Base-by-base conservation (phyloP, 1,140 invertebrate species). In the Trichonephila inaurata region DNA sequence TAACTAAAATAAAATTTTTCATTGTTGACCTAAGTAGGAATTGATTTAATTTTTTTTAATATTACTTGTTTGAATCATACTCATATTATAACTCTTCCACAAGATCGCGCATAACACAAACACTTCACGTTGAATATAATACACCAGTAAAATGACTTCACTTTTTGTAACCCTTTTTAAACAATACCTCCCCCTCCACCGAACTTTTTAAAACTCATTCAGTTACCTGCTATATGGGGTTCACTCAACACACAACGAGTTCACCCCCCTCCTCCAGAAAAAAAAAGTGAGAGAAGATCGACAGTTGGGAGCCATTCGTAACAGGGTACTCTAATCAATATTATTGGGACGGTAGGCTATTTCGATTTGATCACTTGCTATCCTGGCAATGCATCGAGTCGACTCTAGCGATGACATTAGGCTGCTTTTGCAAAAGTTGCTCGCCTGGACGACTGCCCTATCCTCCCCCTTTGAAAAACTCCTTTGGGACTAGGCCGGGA, bases 341-440 rank as follows among this genome's bases (percentile, higher is more conserved):
- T 87, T 87, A 92, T 92, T 85, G 62, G 86, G 82, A 85, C 40
- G 83, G 64, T 51, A 51, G 83, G 58, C 92, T 89, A 93, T 93
- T 61, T 61, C 62, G 82, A 72, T 87, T 92, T 92, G 91, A 92
- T 92, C 91, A 92, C 91, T 60, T 87, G 62, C 91, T 91, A 91
- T 90, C 72, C 87, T 72, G 40, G 64, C 33, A 58, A 89, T 90
- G 72, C 51, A 85, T 69, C 85, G 91, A 58, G 24, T 91, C 82
- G 90, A 62, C n/a, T 91, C 51, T 86, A 66, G 24, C 91, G 91
- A 93, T 93, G 92, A 93, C 92, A 93, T 93, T 66, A 93, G 92
- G 92, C 69, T 87, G 44, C 91, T 86, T 77, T 92, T 72, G 82
- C 81, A 60, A 88, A 88, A 88, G 92, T 89, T 81, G 69, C 92